Evolutionary conservation across 1,140 invertebrate species (phyloP), one percentile per base, ranked within the genome.

Genomic region (Diuraphis noxia): DNA sequence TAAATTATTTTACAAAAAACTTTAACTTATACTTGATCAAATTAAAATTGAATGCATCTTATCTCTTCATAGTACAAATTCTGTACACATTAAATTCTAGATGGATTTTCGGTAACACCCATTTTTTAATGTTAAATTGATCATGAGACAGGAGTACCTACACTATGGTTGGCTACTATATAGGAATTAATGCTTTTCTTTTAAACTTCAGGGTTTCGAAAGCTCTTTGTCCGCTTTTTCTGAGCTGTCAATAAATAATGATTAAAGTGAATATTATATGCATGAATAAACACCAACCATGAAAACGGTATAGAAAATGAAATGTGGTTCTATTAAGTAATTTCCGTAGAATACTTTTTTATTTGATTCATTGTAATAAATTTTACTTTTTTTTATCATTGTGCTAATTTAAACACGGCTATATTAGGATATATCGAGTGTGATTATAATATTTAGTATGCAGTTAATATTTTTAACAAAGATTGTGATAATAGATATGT

Each of bases 191-290:
- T 23, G 36, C 40, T 43, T 89, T 77, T 72, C 21, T 41, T 72
- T 72, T 23, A 13, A n/a, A 46, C 38, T 43, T 43, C 41, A 43
- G 38, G 8, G 38, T 36, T 19, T 72, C 3, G 19, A 89, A 89
- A 89, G 52, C 40, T 43, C 77, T 77, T 34, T 77, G 17, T 77
- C 30, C 17, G 30, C 6, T 17, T 72, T 41, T 72, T 72, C 52
- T n/a, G 40, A 77, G 36, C 25, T 41, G 63, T 89, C 88, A 30
- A 77, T 77, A 43, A 77, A 89, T 89, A 43, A 43, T 89, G 77
- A 87, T 23, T 77, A 13, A 72, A 63, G 3, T 63, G 34, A 5
- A 88, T 72, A 87, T n/a, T n/a, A 41, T 43, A 19, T 30, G 40
- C 13, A 43, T 34, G 63, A 89, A 46, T 84, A 10, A 56, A 41